These are phyloP conservation scores for Chrysomela aeneicollis DNA, from an alignment of 2,888 invertebrate species.

Conservation along the genomic window DNA sequence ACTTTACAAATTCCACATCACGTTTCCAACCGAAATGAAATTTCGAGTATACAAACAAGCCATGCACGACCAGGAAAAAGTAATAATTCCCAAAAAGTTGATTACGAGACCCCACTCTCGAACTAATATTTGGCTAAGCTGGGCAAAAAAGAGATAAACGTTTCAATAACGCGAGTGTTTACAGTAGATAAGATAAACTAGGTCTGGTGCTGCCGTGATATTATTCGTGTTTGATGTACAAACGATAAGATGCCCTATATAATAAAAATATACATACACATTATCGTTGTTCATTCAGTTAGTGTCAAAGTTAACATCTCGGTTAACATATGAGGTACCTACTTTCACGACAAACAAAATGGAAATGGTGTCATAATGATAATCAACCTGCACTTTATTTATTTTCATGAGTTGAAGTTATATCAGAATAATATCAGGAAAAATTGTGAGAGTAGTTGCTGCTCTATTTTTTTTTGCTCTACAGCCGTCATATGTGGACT, in stretches of 20 bases:
- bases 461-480: too few relatives aligned
- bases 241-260: slow-evolving; percentile 23
- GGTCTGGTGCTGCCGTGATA: slow-evolving; percentile 32
- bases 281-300: not conserved
- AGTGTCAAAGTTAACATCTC: not conserved
- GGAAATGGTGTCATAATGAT: too few relatives aligned
- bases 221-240: slow-evolving; percentile 34
- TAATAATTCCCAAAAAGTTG: slow-evolving; percentile 11
- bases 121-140: slow-evolving; percentile 28
- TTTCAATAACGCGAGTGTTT: slow-evolving; percentile 42
- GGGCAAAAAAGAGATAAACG: slow-evolving; percentile 35
- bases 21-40: too few relatives aligned
- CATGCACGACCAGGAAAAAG: not conserved
- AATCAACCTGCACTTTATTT: too few relatives aligned
- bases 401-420: too few relatives aligned
- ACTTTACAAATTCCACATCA: too few relatives aligned
- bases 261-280: not conserved
- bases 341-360: too few relatives aligned
- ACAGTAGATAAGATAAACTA: slow-evolving; percentile 40
- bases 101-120: slow-evolving; percentile 13
- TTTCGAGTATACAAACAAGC: too few relatives aligned
- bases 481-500: too few relatives aligned
- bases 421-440: too few relatives aligned
- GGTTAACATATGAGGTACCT: too few relatives aligned
- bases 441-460: too few relatives aligned